A percentile compares a stretch with the other conserved stretches of the same genome.
These are phyloP conservation scores for Saguinus imperator DNA, from an alignment of 2,113 vertebrate species.

Conservation along the genomic window DNA sequence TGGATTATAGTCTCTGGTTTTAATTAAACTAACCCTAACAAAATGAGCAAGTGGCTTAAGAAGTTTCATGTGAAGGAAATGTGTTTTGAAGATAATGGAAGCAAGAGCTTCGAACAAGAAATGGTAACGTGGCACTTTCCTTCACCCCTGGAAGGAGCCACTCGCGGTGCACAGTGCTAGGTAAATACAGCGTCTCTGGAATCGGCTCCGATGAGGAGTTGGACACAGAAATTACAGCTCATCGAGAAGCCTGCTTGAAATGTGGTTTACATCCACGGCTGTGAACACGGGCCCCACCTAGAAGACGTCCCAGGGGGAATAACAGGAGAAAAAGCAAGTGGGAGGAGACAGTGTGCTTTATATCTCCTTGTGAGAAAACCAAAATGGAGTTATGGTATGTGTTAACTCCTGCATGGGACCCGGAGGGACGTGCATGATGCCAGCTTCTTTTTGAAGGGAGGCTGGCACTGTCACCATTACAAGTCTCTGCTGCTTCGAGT, in stretches of 20 bases:
- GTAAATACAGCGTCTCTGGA: not conserved
- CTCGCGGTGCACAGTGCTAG: not conserved
- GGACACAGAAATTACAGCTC: not conserved
- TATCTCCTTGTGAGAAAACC: not conserved
- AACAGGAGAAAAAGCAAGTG: not conserved
- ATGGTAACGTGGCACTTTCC: fast-evolving
- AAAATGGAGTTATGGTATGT: not conserved
- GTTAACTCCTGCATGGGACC: not conserved
- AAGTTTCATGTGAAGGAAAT: not conserved
- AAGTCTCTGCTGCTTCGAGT: not conserved
- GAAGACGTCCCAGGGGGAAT: not conserved
- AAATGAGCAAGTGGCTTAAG: conserved; percentile 39
- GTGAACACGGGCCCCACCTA: not conserved
- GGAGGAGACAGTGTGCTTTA: not conserved
- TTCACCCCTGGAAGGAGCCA: not conserved
- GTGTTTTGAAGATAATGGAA: not conserved
- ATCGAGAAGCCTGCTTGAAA: not conserved
- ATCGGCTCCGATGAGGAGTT: not conserved
- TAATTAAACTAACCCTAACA: conserved; percentile 43
- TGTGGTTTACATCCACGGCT: not conserved
- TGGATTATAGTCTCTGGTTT: conserved; percentile 35
- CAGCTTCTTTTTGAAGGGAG: not conserved
- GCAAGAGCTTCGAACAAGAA: not conserved
- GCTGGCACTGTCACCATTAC: not conserved
- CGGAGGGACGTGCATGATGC: fast-evolving